Conservation (phyloP, 2,888 invertebrate genomes). For the Saturnia pavonia region DNA sequence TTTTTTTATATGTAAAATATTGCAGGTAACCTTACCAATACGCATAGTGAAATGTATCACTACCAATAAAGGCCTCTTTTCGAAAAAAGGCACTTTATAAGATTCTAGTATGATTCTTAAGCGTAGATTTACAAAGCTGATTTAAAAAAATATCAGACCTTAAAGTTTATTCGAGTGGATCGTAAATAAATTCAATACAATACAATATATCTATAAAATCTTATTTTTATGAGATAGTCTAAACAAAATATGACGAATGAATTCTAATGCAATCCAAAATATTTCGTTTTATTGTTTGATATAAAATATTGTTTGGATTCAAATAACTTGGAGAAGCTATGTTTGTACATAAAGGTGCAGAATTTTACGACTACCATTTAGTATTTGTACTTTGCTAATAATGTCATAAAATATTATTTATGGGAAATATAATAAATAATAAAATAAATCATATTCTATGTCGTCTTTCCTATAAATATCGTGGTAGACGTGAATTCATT, state of each 20-base stretch:
- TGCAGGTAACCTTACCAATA: too few species aligned
- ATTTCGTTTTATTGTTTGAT: constrained; percentile 3
- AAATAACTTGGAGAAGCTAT: neutral
- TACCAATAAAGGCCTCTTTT: too few species aligned
- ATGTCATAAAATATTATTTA: constrained; percentile 7
- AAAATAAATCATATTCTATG: neutral
- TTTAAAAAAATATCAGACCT: too few species aligned
- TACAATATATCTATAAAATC: neutral
- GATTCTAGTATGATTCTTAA: too few species aligned
- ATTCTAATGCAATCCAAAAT: neutral
- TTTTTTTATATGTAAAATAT: too few species aligned
- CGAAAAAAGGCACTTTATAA: too few species aligned
- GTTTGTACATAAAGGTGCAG: neutral
- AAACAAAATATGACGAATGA: neutral
- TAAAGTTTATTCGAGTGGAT: too few species aligned
- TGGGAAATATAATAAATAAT: neutral
- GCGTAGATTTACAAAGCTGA: too few species aligned
- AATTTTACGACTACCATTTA: neutral
- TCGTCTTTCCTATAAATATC: neutral
- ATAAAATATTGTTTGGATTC: constrained; percentile 3
- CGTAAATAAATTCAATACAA: too few species aligned
- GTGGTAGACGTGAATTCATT: neutral
- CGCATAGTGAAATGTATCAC: too few species aligned
- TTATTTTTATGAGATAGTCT: neutral
- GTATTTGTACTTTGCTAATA: neutral